These are phyloP conservation scores for Syndactyla subalaris DNA, from an alignment of 2,797 vertebrate genomes.

Conservation along the genomic window DNA sequence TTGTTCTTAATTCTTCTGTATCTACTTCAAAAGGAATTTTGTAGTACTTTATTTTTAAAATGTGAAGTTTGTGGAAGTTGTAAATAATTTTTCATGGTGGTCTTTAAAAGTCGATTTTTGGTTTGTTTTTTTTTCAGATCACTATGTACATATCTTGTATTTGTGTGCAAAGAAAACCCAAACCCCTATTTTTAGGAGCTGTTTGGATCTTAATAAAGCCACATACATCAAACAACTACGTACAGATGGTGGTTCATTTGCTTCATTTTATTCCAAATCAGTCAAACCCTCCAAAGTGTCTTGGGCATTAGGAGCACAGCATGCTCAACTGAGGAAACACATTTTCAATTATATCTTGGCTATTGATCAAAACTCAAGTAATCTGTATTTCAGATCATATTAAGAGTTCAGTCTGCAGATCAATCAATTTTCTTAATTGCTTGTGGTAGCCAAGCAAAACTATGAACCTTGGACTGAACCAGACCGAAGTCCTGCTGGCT, in stretches of 20 bases:
- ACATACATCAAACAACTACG: background rate
- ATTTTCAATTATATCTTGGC: background rate
- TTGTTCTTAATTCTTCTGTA: background rate
- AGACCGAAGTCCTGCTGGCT: accelerated
- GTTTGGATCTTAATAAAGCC: background rate
- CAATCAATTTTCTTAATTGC: background rate
- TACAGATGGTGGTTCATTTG: background rate
- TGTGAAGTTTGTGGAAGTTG: background rate
- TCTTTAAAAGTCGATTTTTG: background rate
- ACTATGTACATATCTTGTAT: accelerated
- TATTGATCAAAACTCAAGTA: conserved; percentile 19
- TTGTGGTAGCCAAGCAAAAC: background rate
- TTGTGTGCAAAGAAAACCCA: background rate
- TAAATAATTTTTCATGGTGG: background rate
- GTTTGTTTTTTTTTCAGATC: background rate
- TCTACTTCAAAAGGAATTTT: background rate
- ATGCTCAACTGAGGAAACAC: background rate
- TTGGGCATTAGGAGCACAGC: background rate
- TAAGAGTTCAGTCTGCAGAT: background rate
- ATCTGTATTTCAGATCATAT: background rate
- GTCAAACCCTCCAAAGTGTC: conserved; percentile 29
- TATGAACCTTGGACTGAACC: accelerated
- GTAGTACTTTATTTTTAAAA: background rate
- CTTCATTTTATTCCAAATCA: background rate
- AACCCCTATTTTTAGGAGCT: background rate